A percentile compares a stretch with the other conserved stretches of the same genome.
phyloP scores from a whole-genome alignment of 1,140 invertebrate species.

The Drosophila ercepeae region DNA sequence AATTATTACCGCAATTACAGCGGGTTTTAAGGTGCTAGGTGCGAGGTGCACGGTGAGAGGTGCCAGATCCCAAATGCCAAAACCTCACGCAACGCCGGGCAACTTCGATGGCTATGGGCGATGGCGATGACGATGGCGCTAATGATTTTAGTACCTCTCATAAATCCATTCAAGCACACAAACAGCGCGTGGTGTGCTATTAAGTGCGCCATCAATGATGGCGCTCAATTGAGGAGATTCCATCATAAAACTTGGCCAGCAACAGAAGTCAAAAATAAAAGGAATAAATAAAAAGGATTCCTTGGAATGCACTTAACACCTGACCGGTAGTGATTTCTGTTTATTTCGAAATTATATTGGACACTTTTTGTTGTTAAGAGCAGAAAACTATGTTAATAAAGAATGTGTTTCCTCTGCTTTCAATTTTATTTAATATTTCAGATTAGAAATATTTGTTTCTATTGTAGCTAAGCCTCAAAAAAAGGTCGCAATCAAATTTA shows the following conservation, averaged over 20 bases:
- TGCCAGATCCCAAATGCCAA: conserved; percentile 31
- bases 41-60: conserved; percentile 16
- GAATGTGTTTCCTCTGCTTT: neutral
- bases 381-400: neutral
- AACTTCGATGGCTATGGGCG: conserved; percentile 27
- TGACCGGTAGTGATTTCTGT: conserved; percentile 44
- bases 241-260: conserved; percentile 58
- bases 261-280: conserved; percentile 5
- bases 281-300: conserved; percentile 23
- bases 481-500: no score
- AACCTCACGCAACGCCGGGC: conserved; percentile 51
- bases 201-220: conserved; percentile 73
- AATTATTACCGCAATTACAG: conserved; percentile 72
- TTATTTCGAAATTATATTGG: neutral
- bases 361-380: no score
- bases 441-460: no score
- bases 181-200: conserved; percentile 62
- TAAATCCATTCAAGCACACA: conserved; percentile 72
- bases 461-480: no score
- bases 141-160: conserved; percentile 77
- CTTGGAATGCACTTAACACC: conserved; percentile 71
- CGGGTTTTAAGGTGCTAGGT: conserved; percentile 1
- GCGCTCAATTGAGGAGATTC: conserved; percentile 71
- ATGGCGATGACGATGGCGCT: conserved; percentile 60
- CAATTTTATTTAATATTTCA: neutral